These are phyloP conservation scores for Coptodon rendalli DNA, from an alignment of 2,113 vertebrate genomes.

Conservation along the genomic window DNA sequence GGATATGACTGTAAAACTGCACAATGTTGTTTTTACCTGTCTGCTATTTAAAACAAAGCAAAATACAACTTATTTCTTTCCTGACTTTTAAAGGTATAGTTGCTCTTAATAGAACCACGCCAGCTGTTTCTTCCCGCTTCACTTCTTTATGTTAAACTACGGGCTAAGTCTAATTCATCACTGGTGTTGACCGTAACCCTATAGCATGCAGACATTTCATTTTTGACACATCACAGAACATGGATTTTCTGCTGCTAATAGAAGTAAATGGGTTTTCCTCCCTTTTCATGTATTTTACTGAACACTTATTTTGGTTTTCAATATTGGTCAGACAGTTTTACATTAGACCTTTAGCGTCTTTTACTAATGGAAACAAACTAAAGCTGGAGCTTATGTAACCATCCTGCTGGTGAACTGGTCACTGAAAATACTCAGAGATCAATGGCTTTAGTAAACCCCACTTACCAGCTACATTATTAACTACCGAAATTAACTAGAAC, in stretches of 20 bases:
- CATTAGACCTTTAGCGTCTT: not conserved
- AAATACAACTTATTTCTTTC: not conserved
- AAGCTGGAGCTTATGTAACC: not conserved
- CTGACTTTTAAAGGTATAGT: not conserved
- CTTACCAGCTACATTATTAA: not conserved
- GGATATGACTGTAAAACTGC: not conserved
- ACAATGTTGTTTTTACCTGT: not conserved
- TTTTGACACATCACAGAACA: not conserved
- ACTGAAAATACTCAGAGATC: not conserved
- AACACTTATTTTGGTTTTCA: not conserved
- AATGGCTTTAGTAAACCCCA: not conserved
- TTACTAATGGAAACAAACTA: not conserved
- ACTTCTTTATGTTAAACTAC: not conserved
- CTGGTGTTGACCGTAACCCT: not conserved
- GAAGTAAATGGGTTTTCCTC: not conserved
- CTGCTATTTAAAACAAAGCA: not conserved
- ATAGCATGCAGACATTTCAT: not conserved
- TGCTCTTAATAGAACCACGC: not conserved
- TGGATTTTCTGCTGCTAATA: not conserved
- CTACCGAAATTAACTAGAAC: not conserved
- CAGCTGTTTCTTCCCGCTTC: not conserved
- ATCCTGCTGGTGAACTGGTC: not conserved
- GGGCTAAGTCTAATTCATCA: not conserved
- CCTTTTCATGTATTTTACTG: not conserved
- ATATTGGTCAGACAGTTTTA: not conserved